A percentile compares a stretch with the other conserved stretches of the same genome.
These are phyloP conservation scores for Magallana angulata DNA, from an alignment of 1,140 invertebrate species.

Conservation along the genomic window DNA sequence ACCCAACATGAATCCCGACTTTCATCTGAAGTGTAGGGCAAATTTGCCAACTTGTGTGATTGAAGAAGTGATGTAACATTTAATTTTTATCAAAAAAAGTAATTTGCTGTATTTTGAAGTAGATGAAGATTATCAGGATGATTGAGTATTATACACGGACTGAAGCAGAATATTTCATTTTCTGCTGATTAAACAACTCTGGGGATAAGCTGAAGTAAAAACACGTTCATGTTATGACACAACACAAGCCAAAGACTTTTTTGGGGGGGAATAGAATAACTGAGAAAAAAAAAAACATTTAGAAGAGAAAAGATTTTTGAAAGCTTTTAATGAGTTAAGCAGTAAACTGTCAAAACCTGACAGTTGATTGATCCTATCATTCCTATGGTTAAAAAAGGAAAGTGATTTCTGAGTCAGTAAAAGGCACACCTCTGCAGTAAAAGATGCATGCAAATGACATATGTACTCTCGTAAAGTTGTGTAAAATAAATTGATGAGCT, in stretches of 20 bases:
- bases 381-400: not conserved
- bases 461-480: no score
- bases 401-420: no score
- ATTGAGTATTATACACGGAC: not conserved
- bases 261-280: no score
- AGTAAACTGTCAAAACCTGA: not conserved
- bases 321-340: not conserved
- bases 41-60: slow-evolving; percentile 17
- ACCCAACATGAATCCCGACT: not conserved
- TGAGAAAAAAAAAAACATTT: not conserved
- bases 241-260: no score
- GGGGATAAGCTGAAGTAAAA: not conserved
- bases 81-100: not conserved
- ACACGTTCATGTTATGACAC: no score
- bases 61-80: slow-evolving; percentile 31
- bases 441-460: no score
- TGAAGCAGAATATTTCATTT: not conserved
- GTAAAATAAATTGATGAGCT: no score
- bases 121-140: slow-evolving; percentile 16
- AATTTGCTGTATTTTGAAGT: slow-evolving; percentile 17
- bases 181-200: slow-evolving; percentile 1
- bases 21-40: slow-evolving; percentile 21
- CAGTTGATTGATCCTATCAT: not conserved
- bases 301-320: not conserved
- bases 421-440: no score